Evolutionary conservation across 2,888 invertebrate species (phyloP).

Genomic region (Apamea sordens): DNA sequence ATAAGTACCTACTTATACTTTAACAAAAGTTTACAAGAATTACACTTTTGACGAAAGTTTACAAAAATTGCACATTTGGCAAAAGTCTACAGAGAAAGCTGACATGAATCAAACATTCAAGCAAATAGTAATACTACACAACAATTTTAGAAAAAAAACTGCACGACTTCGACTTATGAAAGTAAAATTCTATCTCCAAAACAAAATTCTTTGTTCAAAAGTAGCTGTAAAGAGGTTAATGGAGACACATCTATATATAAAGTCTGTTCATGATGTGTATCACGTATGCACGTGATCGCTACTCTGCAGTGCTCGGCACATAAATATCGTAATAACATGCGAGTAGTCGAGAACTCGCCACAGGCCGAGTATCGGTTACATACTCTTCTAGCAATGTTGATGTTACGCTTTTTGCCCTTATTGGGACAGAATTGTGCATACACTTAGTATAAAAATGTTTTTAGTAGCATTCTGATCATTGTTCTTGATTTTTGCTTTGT

Average conservation of each 20-base stretch:
- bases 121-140: background rate
- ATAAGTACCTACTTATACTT: slow-evolving; percentile 4
- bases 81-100: background rate
- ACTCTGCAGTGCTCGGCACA: slow-evolving; percentile 39
- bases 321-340: slow-evolving; percentile 66
- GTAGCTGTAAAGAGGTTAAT: slow-evolving; percentile 59
- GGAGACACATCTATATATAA: slow-evolving; percentile 60
- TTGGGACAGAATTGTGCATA: slow-evolving; percentile 29
- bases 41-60: background rate
- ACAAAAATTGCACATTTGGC: background rate
- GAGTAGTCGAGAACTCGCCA: slow-evolving; percentile 45
- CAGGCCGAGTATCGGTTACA: slow-evolving; percentile 57
- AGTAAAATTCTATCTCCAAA: slow-evolving; percentile 36
- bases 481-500: slow-evolving; percentile 2
- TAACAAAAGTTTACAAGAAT: slow-evolving; percentile 12
- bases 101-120: background rate
- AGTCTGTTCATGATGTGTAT: slow-evolving; percentile 63
- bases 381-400: slow-evolving; percentile 51
- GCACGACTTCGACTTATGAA: slow-evolving; percentile 2
- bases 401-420: slow-evolving; percentile 52
- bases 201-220: slow-evolving; percentile 45
- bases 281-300: slow-evolving; percentile 67
- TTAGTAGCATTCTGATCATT: slow-evolving; percentile 1
- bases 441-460: slow-evolving; percentile 1
- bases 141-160: background rate